Base-by-base conservation (phyloP, 2,797 vertebrate species). In the Eidolon dupreanum region DNA sequence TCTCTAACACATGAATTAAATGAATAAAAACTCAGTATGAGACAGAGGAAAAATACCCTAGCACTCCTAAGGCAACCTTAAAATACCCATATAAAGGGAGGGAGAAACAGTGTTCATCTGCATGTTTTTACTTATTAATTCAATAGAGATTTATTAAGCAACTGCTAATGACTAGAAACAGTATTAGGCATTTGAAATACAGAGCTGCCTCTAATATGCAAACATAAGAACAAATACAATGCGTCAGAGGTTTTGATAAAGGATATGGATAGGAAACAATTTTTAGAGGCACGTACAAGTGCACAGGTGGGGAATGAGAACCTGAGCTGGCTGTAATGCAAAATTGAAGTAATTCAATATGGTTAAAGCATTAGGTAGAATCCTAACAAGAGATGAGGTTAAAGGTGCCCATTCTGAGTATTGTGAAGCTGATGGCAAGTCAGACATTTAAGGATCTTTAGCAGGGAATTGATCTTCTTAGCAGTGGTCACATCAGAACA, bases 1-100 rank as follows among this genome's bases (percentile, higher is more conserved):
- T 90, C 46, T 83, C 59, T 89, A 96, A 90, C 74, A 77, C 8
- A 81, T 94, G 66, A 96, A 97, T 91, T 95, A 95, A 97, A 91
- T 87, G 68, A 91, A 92, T 94, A 95, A 97, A 97, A 94, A 87
- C 89, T 95, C 88, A 77, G 59, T 57, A 86, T 81, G 46, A 82
- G 68, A 83, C 10, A 79, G 65, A 90, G 38, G 20, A 51, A 93
- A 95, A 95, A 95, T 83, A 70, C 46, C 5, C 38, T 46, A 86
- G 15, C 31, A 75, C 84, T 88, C 43, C 6, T 91, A 59, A 74
- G 4, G 49, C 82, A 95, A 82, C 33, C 9, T 90, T 66, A 88
- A 90, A 95, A 86, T 83, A 24, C 5, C 65, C 19, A 57, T 53
- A 22, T 55, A 71, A 61, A 71, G 17, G 13, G 43, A 57, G 7